Percentiles rank a stretch among this genome's conserved stretches.
Evolutionary conservation across 2,888 invertebrate species (phyloP).

Genomic region (Podotricha telesiphe): DNA sequence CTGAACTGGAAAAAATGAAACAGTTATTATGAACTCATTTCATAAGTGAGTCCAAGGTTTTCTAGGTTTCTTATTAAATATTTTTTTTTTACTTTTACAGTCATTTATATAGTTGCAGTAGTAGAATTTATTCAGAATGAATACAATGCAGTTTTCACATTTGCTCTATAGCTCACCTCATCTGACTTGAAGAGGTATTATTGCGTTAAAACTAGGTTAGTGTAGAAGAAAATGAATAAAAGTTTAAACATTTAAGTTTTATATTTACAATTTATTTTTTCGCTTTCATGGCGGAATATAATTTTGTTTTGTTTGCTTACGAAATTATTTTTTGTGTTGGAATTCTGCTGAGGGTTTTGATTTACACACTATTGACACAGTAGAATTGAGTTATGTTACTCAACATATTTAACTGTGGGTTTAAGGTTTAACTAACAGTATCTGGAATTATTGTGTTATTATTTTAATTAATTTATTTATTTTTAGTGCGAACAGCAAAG

Average conservation of each 20-base stretch:
- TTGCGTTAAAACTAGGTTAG: constrained; percentile 34
- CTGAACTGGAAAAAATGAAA: constrained; percentile 18
- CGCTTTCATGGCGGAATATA: not conserved
- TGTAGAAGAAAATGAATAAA: constrained; percentile 29
- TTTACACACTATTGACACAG: too few species aligned
- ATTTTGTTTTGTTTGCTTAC: not conserved
- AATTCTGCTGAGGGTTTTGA: too few species aligned
- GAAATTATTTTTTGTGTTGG: not conserved
- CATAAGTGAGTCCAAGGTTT: constrained; percentile 22
- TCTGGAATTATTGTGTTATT: too few species aligned
- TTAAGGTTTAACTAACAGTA: too few species aligned
- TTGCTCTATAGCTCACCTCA: constrained; percentile 32
- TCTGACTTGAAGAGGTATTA: constrained; percentile 31
- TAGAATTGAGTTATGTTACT: too few species aligned
- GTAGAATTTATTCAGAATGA: constrained; percentile 18
- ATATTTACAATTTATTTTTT: constrained; percentile 3
- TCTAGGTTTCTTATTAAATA: constrained; percentile 25
- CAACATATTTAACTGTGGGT: too few species aligned
- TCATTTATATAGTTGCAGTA: constrained; percentile 24
- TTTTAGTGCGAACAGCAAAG: too few species aligned
- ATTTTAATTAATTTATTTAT: too few species aligned
- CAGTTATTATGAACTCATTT: constrained; percentile 19
- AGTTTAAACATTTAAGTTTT: constrained; percentile 15
- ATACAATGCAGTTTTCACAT: constrained; percentile 24
- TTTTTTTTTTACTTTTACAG: constrained; percentile 20